These are phyloP conservation scores for Pempheris klunzingeri DNA, from an alignment of 2,797 vertebrate species.

Conservation along the genomic window DNA sequence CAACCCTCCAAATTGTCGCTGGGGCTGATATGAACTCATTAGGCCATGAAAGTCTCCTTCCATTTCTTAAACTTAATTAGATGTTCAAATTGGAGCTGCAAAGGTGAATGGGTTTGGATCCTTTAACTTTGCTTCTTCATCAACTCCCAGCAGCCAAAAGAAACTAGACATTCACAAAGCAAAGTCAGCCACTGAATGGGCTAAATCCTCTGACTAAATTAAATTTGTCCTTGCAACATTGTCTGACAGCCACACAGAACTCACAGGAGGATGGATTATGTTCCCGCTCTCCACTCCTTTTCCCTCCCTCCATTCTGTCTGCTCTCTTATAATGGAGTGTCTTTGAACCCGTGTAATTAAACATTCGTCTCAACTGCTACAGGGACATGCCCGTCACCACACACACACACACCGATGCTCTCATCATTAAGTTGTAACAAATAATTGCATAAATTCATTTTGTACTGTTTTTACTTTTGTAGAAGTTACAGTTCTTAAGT, in stretches of 20 bases:
- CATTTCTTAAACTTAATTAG: slow-evolving; percentile 66
- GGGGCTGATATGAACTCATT: slow-evolving; percentile 59
- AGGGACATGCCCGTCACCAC: slow-evolving; percentile 35
- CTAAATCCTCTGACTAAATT: slow-evolving; percentile 77
- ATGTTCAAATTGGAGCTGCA: slow-evolving; percentile 58
- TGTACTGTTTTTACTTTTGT: slow-evolving; percentile 8
- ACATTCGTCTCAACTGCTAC: slow-evolving; percentile 50
- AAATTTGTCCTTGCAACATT: slow-evolving; percentile 77
- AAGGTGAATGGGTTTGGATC: slow-evolving; percentile 66
- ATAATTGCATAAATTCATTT: slow-evolving; percentile 14
- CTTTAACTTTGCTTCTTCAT: slow-evolving; percentile 58
- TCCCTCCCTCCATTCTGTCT: slow-evolving; percentile 44
- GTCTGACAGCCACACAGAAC: slow-evolving; percentile 68
- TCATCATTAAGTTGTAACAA: slow-evolving; percentile 16
- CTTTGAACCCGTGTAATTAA: slow-evolving; percentile 70
- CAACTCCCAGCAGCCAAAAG: slow-evolving; percentile 36
- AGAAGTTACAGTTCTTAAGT: background rate
- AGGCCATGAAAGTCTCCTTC: slow-evolving; percentile 50
- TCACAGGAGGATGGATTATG: slow-evolving; percentile 73
- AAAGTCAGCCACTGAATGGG: slow-evolving; percentile 70
- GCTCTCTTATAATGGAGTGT: slow-evolving; percentile 53
- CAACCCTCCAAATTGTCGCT: slow-evolving; percentile 42
- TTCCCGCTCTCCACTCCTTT: slow-evolving; percentile 50
- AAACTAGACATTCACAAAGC: slow-evolving; percentile 65
- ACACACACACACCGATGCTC: slow-evolving; percentile 3